A percentile compares a stretch with the other conserved stretches of the same genome.
These are phyloP conservation scores for Lepisosteus oculatus DNA, from an alignment of 2,113 vertebrate genomes.

Conservation along the genomic window DNA sequence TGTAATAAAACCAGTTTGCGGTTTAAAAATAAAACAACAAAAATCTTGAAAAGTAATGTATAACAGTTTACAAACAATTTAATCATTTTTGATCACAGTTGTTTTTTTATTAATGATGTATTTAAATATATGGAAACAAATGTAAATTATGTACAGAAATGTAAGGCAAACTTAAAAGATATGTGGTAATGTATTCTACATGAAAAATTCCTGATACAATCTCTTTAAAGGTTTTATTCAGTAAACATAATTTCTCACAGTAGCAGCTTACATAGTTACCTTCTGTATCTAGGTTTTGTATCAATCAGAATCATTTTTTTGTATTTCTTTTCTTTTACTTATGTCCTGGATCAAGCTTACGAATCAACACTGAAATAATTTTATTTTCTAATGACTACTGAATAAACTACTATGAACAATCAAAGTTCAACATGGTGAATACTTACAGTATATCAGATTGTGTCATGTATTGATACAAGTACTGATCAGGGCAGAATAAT, in stretches of 20 bases:
- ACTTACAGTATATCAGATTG: no score
- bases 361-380: constrained; percentile 52
- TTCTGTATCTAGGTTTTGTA: constrained; percentile 63
- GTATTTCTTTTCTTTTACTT: constrained; percentile 58
- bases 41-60: constrained; percentile 40
- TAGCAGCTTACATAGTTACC: constrained; percentile 67
- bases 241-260: constrained; percentile 60
- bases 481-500: no score
- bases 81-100: constrained; percentile 56
- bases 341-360: constrained; percentile 58
- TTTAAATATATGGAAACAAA: constrained; percentile 56
- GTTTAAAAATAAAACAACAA: constrained; percentile 41
- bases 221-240: constrained; percentile 64
- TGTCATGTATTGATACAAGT: no score
- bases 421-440: constrained; percentile 33
- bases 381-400: constrained; percentile 67
- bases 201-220: constrained; percentile 66
- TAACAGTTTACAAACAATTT: constrained; percentile 64
- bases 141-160: constrained; percentile 69
- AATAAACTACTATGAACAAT: constrained; percentile 59
- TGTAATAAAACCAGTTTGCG: constrained; percentile 36
- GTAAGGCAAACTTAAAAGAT: constrained; percentile 43
- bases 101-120: constrained; percentile 62
- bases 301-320: constrained; percentile 53
- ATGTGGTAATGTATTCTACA: constrained; percentile 67